Percentiles rank a stretch among this genome's conserved stretches.
phyloP scores from a whole-genome alignment of 2,797 vertebrate species.

The Anguilla anguilla region DNA sequence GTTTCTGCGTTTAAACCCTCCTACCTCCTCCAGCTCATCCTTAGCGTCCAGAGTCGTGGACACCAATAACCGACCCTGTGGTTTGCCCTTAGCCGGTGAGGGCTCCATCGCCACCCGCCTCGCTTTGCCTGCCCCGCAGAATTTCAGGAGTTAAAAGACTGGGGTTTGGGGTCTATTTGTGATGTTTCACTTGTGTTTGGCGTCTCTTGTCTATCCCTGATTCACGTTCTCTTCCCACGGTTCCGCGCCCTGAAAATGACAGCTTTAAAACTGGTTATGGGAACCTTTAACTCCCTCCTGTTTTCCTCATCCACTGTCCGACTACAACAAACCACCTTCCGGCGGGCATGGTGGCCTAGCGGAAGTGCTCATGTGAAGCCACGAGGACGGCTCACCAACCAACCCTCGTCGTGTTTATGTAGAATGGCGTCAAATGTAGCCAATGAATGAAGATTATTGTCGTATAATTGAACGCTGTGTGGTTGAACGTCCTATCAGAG shows the following conservation, averaged over 20 bases:
- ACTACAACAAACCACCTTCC: constrained; percentile 63
- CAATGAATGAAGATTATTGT: constrained; percentile 8
- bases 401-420: background rate
- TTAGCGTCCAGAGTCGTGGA: constrained; percentile 91
- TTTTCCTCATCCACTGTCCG: constrained; percentile 45
- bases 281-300: constrained; percentile 45
- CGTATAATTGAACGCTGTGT: no score
- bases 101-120: constrained; percentile 77
- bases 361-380: constrained; percentile 48
- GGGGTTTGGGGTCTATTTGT: constrained; percentile 38
- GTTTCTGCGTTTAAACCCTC: constrained; percentile 42
- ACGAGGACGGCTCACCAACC: background rate
- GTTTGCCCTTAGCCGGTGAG: constrained; percentile 76
- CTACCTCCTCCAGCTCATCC: constrained; percentile 94
- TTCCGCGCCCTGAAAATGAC: constrained; percentile 33
- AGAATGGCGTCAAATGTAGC: background rate
- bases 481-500: constrained; percentile 5
- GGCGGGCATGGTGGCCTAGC: constrained; percentile 58
- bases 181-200: constrained; percentile 44
- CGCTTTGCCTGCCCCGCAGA: constrained; percentile 62
- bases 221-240: constrained; percentile 17
- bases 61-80: constrained; percentile 81
- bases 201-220: constrained; percentile 32
- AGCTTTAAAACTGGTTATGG: constrained; percentile 57
- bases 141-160: constrained; percentile 40